phyloP scores from a whole-genome alignment of 2,113 vertebrate genomes.

The Cathartes aura region DNA sequence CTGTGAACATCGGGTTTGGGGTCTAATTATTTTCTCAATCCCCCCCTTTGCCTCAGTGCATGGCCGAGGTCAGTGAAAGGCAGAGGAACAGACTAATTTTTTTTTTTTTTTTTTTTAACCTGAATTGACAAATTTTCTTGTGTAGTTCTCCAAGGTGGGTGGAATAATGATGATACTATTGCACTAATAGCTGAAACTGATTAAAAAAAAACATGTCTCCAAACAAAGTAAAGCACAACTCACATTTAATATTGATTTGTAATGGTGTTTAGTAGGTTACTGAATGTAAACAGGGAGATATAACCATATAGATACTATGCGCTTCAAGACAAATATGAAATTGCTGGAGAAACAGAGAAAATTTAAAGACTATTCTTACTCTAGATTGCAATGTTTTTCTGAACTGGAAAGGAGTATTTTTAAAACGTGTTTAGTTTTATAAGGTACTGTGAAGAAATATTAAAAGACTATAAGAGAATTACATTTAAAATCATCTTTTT shows the following conservation, averaged over 20 bases:
- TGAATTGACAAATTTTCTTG: neutral
- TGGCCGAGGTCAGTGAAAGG: neutral
- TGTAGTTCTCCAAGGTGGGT: neutral
- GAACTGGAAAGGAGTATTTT: conserved; percentile 19
- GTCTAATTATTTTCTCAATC: neutral
- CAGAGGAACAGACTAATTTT: neutral
- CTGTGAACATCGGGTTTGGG: fast-evolving
- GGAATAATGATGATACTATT: neutral
- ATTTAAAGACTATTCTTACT: neutral
- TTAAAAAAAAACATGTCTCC: neutral
- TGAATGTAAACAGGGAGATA: neutral
- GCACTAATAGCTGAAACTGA: neutral
- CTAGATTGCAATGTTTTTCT: neutral
- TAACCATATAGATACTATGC: neutral
- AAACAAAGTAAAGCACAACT: neutral
- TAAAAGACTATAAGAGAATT: neutral
- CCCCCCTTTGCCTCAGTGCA: neutral
- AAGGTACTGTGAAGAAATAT: neutral
- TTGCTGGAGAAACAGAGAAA: neutral
- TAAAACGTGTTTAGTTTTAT: neutral
- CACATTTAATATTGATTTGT: neutral
- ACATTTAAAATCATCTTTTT: neutral
- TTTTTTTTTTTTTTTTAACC: neutral
- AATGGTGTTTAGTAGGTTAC: neutral
- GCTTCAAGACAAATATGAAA: neutral